phyloP scores from a whole-genome alignment of 2,113 vertebrate genomes.

The Sarotherodon lohbergeri region DNA sequence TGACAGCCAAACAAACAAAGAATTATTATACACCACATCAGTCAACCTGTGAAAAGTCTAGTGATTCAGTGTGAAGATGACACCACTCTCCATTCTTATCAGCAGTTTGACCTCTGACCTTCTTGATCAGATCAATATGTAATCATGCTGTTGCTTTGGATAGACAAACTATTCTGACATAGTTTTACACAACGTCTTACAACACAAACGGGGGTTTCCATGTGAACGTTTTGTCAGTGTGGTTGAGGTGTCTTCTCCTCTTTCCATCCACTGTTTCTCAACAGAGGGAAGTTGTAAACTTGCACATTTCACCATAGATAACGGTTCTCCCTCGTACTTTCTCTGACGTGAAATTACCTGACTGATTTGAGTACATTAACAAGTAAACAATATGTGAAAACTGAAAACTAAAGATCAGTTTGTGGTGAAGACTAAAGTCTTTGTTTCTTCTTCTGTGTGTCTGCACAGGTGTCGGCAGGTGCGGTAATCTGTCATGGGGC shows the following conservation, averaged over 20 bases:
- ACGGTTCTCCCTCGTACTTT: neutral
- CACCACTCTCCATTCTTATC: neutral
- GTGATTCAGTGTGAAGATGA: neutral
- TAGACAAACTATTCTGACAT: neutral
- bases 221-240: neutral
- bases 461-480: conserved; percentile 33
- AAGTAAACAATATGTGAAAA: neutral
- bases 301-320: neutral
- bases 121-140: neutral
- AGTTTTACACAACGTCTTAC: neutral
- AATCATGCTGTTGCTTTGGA: neutral
- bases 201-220: neutral
- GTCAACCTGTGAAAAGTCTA: neutral
- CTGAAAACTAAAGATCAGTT: neutral
- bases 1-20: neutral
- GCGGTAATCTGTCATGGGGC: conserved; percentile 55
- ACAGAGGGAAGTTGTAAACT: neutral
- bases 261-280: neutral
- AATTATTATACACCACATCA: neutral
- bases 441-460: neutral
- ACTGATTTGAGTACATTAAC: neutral
- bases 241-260: neutral
- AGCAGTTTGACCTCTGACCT: neutral
- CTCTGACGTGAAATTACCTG: neutral
- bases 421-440: neutral